A percentile compares a stretch with the other conserved stretches of the same genome.
phyloP scores from a whole-genome alignment of 2,113 vertebrate genomes.

The Struthidea cinerea region DNA sequence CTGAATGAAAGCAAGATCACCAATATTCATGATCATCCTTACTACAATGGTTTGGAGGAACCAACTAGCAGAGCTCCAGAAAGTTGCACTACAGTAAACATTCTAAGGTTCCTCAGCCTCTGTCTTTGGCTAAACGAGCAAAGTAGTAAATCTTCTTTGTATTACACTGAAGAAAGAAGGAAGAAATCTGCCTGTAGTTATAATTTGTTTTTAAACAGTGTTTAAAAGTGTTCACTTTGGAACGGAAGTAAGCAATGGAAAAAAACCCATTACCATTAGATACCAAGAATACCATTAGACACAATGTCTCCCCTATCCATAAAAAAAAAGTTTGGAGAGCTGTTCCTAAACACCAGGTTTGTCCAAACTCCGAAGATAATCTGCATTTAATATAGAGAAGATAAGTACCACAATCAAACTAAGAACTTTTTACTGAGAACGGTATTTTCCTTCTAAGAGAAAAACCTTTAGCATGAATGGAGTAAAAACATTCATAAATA shows the following conservation, averaged over 20 bases:
- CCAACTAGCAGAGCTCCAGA: neutral
- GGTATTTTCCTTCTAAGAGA: neutral
- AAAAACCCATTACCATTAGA: neutral
- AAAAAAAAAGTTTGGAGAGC: neutral
- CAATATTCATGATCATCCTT: neutral
- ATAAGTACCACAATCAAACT: neutral
- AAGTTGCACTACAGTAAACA: neutral
- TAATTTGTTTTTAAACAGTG: neutral
- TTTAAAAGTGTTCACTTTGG: too few relatives aligned
- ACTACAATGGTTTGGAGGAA: neutral
- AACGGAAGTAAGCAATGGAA: neutral
- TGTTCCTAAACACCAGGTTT: neutral
- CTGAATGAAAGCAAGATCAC: neutral
- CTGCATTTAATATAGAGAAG: neutral
- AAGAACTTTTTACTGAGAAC: neutral
- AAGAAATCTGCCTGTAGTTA: neutral
- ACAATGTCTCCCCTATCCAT: neutral
- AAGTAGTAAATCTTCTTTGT: neutral
- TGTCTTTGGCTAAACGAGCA: neutral
- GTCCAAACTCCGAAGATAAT: neutral
- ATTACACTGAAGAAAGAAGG: neutral
- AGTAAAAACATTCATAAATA: neutral
- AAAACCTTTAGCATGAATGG: neutral
- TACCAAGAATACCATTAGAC: neutral
- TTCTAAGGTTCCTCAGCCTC: neutral